phyloP scores from a whole-genome alignment of 2,113 vertebrate genomes.

The Orientallactaga bullata region DNA sequence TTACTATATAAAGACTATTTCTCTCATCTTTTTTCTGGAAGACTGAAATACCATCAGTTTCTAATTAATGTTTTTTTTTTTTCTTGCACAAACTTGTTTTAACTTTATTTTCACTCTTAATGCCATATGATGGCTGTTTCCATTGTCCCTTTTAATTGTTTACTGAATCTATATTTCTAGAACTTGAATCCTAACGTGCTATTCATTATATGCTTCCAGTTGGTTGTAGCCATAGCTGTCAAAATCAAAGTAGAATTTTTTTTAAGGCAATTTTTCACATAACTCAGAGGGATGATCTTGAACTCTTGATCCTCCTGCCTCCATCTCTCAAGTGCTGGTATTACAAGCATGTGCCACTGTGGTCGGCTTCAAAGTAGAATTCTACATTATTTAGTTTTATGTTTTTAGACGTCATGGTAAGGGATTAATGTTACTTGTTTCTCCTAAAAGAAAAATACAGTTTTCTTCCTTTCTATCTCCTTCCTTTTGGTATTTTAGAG shows the following conservation, averaged over 20 bases:
- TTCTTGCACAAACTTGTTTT: slow-evolving; percentile 56
- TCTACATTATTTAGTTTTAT: not conserved
- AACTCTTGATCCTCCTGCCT: not conserved
- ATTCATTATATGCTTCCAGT: not conserved
- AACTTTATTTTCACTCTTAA: slow-evolving; percentile 1
- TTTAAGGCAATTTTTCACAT: not conserved
- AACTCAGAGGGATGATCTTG: not conserved
- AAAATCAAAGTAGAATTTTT: slow-evolving; percentile 44
- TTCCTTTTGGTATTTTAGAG: slow-evolving; percentile 41
- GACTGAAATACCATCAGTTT: slow-evolving; percentile 12
- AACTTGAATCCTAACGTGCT: slow-evolving; percentile 19
- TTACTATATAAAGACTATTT: not conserved
- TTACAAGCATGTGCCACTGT: not conserved
- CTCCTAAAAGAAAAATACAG: slow-evolving; percentile 27
- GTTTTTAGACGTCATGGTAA: not conserved
- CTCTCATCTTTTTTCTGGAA: slow-evolving; percentile 21
- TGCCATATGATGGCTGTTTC: slow-evolving; percentile 42
- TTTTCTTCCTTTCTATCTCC: slow-evolving; percentile 53
- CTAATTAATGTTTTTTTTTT: slow-evolving; percentile 45
- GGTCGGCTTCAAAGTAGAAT: not conserved
- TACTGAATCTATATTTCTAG: slow-evolving; percentile 11
- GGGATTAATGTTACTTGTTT: slow-evolving; percentile 59
- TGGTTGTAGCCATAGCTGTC: not conserved
- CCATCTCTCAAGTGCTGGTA: not conserved
- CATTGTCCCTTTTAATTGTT: slow-evolving; percentile 43